Evolutionary conservation across 1,140 invertebrate genomes (phyloP).

Genomic region (Camponotus pennsylvanicus): DNA sequence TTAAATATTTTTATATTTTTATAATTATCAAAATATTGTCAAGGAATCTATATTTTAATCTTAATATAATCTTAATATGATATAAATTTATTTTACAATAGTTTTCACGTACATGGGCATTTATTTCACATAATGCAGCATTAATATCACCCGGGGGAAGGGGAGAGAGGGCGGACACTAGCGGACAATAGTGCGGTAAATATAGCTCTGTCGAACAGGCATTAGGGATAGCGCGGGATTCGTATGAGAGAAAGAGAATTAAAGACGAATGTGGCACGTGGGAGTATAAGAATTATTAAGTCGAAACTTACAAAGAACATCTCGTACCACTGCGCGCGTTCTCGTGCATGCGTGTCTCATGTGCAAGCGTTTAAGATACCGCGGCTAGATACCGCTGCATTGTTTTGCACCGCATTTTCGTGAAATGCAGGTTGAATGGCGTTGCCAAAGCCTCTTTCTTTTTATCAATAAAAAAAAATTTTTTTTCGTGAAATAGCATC

Average conservation of each 20-base stretch:
- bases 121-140: slow-evolving; percentile 25
- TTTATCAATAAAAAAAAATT: too few relatives aligned
- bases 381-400: slow-evolving; percentile 39
- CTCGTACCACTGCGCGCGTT: slow-evolving; percentile 5
- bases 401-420: slow-evolving; percentile 49
- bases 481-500: slow-evolving; percentile 58
- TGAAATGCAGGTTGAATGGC: slow-evolving; percentile 15
- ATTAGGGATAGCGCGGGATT: slow-evolving; percentile 23
- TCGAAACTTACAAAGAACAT: slow-evolving; percentile 65
- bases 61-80: slow-evolving; percentile 9
- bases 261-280: slow-evolving; percentile 68
- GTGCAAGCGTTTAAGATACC: slow-evolving; percentile 37
- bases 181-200: slow-evolving; percentile 33
- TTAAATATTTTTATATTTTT: too few relatives aligned
- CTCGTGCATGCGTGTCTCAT: slow-evolving; percentile 25
- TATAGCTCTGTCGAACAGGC: slow-evolving; percentile 28
- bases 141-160: neutral
- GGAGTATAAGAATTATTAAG: slow-evolving; percentile 61
- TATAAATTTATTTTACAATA: neutral
- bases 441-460: too few relatives aligned
- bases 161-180: neutral
- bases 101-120: neutral
- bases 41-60: neutral
- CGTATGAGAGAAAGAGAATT: slow-evolving; percentile 47
- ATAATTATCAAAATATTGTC: neutral